Percentiles rank a stretch among this genome's conserved stretches.
These are phyloP conservation scores for Blennius ocellaris DNA, from an alignment of 2,113 vertebrate species.

Conservation along the genomic window DNA sequence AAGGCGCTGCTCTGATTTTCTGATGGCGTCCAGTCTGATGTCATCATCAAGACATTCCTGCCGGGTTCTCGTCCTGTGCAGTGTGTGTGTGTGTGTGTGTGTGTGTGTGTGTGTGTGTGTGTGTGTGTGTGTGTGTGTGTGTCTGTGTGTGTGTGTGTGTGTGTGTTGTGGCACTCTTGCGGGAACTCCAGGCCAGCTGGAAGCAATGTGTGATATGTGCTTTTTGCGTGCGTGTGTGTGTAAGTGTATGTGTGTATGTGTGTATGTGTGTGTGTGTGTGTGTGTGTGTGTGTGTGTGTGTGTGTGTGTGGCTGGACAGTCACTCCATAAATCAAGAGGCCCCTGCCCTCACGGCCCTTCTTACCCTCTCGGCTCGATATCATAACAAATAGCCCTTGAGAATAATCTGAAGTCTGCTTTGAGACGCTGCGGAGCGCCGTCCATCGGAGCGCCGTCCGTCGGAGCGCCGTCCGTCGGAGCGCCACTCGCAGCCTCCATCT, in stretches of 20 bases:
- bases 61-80: slow-evolving; percentile 44
- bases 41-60: slow-evolving; percentile 38
- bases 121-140: slow-evolving; percentile 35
- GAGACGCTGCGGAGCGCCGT: slow-evolving; percentile 39
- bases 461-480: slow-evolving; percentile 26
- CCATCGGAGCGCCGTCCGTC: no score
- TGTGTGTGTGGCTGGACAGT: slow-evolving; percentile 34
- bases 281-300: slow-evolving; percentile 29
- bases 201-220: slow-evolving; percentile 66
- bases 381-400: slow-evolving; percentile 74
- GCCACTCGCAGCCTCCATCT: slow-evolving; percentile 57
- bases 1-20: background rate
- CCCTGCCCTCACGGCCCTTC: slow-evolving; percentile 52
- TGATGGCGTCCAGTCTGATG: slow-evolving; percentile 17
- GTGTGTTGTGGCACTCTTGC: slow-evolving; percentile 6
- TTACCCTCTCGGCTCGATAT: slow-evolving; percentile 53
- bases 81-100: slow-evolving; percentile 45
- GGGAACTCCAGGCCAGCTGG: slow-evolving; percentile 63
- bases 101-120: background rate
- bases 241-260: slow-evolving; percentile 27
- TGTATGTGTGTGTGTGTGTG: slow-evolving; percentile 37
- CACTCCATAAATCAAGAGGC: slow-evolving; percentile 76
- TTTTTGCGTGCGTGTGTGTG: slow-evolving; percentile 30
- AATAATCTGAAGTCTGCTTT: slow-evolving; percentile 70
- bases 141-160: slow-evolving; percentile 21